Percentiles rank a stretch among this genome's conserved stretches.
Conservation (phyloP, 2,797 vertebrate genomes). For the Erithacus rubecula region DNA sequence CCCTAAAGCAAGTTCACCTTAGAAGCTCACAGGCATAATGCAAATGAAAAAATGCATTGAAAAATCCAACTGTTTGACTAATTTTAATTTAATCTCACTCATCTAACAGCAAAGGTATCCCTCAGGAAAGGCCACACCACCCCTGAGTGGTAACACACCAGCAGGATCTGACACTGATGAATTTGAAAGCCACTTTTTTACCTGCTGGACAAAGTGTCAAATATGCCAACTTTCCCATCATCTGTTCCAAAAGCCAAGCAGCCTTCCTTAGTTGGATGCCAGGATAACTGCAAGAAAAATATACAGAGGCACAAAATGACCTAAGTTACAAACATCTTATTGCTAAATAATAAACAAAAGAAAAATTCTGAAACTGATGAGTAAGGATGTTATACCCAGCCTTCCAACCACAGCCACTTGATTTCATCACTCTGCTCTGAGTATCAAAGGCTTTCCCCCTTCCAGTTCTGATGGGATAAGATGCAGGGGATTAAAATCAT, state of each 20-base stretch:
- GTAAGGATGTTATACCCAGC: neutral
- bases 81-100: neutral
- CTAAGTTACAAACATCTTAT: neutral
- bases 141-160: neutral
- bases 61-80: neutral
- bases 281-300: conserved; percentile 81
- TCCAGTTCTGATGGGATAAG: neutral
- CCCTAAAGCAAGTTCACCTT: neutral
- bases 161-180: neutral
- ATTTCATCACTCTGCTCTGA: neutral
- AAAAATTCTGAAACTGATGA: neutral
- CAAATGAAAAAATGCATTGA: neutral
- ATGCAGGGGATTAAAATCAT: neutral
- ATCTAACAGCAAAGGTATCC: neutral
- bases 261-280: conserved; percentile 91
- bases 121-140: neutral
- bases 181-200: conserved; percentile 64
- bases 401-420: neutral
- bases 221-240: conserved; percentile 96
- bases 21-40: neutral
- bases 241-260: conserved; percentile 94
- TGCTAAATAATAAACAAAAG: neutral
- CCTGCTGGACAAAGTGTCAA: conserved; percentile 90
- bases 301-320: neutral
- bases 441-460: neutral